phyloP scores from a whole-genome alignment of 2,113 vertebrate genomes.

The Mastomys coucha region DNA sequence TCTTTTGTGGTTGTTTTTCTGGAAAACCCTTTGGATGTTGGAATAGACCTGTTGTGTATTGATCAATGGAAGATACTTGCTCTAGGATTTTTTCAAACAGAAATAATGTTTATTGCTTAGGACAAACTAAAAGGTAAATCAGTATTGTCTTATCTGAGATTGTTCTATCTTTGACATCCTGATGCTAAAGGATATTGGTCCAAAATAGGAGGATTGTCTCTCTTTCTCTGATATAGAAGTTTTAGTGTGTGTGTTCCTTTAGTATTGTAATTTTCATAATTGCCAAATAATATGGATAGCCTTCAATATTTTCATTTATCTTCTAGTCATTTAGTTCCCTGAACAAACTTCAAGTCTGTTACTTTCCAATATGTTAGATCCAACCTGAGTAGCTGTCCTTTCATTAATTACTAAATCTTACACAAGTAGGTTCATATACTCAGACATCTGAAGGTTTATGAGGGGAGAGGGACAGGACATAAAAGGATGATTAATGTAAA shows the following conservation, averaged over 20 bases:
- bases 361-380: neutral
- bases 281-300: neutral
- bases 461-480: neutral
- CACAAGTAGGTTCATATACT: neutral
- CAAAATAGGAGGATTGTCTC: neutral
- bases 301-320: neutral
- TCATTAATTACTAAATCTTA: neutral
- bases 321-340: neutral
- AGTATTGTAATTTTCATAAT: neutral
- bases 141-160: neutral
- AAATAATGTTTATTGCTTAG: neutral
- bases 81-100: neutral
- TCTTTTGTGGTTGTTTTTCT: neutral
- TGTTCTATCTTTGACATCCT: neutral
- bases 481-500: neutral
- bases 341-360: neutral
- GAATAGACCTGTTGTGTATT: neutral
- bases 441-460: neutral
- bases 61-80: neutral
- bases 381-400: neutral
- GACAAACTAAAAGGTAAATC: neutral
- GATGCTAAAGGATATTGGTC: neutral
- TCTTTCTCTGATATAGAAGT: neutral
- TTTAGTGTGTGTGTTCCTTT: neutral
- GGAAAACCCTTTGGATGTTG: fast-evolving